These are phyloP conservation scores for Zaprionus lineosus DNA, from an alignment of 2,888 invertebrate species.

Conservation along the genomic window DNA sequence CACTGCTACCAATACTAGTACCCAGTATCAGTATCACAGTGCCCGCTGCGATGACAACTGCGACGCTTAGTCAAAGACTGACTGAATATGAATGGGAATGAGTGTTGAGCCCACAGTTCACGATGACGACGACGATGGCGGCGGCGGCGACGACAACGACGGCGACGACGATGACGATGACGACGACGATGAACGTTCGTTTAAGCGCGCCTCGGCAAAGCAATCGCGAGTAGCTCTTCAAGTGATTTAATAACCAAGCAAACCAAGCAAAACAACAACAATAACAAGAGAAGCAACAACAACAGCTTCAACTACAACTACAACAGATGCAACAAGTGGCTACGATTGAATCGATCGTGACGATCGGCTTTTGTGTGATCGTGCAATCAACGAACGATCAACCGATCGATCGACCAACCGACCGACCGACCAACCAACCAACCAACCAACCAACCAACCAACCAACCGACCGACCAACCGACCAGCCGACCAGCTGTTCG, in stretches of 20 bases:
- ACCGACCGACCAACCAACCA: constrained; percentile 25
- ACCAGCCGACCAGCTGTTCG: constrained; percentile 67
- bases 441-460: constrained; percentile 18
- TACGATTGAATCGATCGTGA: constrained; percentile 49
- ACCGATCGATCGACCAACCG: constrained; percentile 20
- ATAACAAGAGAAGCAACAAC: constrained; percentile 14
- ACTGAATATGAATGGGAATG: constrained; percentile 52
- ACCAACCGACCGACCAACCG: constrained; percentile 25
- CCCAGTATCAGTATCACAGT: constrained; percentile 40
- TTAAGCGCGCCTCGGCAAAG: constrained; percentile 45
- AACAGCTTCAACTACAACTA: constrained; percentile 25
- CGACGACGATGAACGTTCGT: constrained; percentile 39
- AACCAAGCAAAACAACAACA: constrained; percentile 3
- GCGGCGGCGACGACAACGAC: constrained; percentile 12
- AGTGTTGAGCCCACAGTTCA: constrained; percentile 44
- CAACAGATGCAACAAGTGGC: constrained; percentile 66
- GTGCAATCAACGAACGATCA: constrained; percentile 42
- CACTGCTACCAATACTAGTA: neutral
- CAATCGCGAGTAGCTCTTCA: constrained; percentile 57
- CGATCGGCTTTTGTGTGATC: constrained; percentile 26
- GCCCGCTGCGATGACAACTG: constrained; percentile 53
- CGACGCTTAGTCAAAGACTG: constrained; percentile 74
- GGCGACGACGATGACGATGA: constrained; percentile 11
- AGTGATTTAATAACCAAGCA: constrained; percentile 52
- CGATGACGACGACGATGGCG: constrained; percentile 14